These are phyloP conservation scores for Triplophysa bombifrons DNA, from an alignment of 2,797 vertebrate genomes.

Conservation along the genomic window DNA sequence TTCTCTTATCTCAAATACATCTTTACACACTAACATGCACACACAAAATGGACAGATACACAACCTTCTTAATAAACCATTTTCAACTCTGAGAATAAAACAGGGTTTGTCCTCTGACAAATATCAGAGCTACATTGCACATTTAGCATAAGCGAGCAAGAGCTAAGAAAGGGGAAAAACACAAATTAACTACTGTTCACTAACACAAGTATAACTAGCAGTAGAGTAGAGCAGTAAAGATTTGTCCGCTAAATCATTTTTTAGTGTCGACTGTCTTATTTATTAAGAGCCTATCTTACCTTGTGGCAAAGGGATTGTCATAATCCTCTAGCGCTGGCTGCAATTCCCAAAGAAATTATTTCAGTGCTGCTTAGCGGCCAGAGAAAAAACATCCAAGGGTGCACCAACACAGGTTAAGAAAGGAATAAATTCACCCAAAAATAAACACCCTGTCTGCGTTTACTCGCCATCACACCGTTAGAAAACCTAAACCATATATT, in stretches of 20 bases:
- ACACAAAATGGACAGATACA: slow-evolving; percentile 26
- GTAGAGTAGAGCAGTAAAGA: background rate
- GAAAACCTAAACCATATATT: background rate
- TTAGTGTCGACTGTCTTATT: slow-evolving; percentile 38
- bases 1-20: slow-evolving; percentile 47
- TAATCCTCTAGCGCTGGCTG: slow-evolving; percentile 93
- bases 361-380: slow-evolving; percentile 32
- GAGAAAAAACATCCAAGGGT: background rate
- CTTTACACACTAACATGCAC: slow-evolving; percentile 22
- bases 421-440: slow-evolving; percentile 17
- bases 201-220: slow-evolving; percentile 29
- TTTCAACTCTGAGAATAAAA: slow-evolving; percentile 35
- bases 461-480: background rate
- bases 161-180: slow-evolving; percentile 51
- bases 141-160: slow-evolving; percentile 56
- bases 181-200: slow-evolving; percentile 49
- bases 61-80: slow-evolving; percentile 48
- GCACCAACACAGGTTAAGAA: slow-evolving; percentile 17
- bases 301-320: slow-evolving; percentile 90
- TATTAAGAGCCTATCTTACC: slow-evolving; percentile 79
- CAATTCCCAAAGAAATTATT: slow-evolving; percentile 47
- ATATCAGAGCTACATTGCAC: slow-evolving; percentile 50
- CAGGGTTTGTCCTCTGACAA: slow-evolving; percentile 34
- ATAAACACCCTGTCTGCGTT: background rate
- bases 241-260: background rate